phyloP scores from a whole-genome alignment of 1,140 invertebrate species.

The Habropoda laboriosa region DNA sequence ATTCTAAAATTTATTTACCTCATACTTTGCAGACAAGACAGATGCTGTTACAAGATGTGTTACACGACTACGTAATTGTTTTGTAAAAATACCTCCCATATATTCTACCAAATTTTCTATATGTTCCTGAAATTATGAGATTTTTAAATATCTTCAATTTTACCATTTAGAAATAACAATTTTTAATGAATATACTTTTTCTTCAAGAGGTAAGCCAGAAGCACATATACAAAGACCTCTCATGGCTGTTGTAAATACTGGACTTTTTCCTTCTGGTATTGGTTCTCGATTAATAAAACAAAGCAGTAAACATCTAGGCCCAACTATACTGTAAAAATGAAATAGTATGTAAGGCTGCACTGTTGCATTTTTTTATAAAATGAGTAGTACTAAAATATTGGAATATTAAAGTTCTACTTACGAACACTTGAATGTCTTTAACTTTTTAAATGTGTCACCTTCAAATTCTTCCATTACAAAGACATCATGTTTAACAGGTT shows the following conservation, averaged over 20 bases:
- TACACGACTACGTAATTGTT: slow-evolving; percentile 86
- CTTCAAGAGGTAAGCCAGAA: slow-evolving; percentile 85
- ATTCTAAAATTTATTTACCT: slow-evolving; percentile 79
- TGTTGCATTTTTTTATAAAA: slow-evolving; percentile 23
- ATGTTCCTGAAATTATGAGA: slow-evolving; percentile 81
- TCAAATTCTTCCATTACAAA: slow-evolving; percentile 89
- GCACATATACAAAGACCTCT: slow-evolving; percentile 87
- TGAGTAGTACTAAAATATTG: too few species aligned
- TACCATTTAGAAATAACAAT: not conserved
- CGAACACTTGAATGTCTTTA: slow-evolving; percentile 86
- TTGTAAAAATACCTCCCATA: slow-evolving; percentile 92
- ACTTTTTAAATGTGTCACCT: slow-evolving; percentile 86
- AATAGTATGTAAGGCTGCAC: slow-evolving; percentile 28
- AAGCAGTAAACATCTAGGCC: slow-evolving; percentile 89
- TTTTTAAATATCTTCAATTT: slow-evolving; percentile 16
- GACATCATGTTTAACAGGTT: slow-evolving; percentile 87
- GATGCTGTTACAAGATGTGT: slow-evolving; percentile 92
- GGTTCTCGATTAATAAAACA: slow-evolving; percentile 87
- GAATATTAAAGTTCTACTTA: slow-evolving; percentile 79
- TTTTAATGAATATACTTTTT: slow-evolving; percentile 82
- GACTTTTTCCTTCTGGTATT: slow-evolving; percentile 88
- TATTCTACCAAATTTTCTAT: slow-evolving; percentile 87
- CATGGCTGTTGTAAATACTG: slow-evolving; percentile 93
- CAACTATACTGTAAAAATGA: slow-evolving; percentile 86
- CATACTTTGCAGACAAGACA: slow-evolving; percentile 88